A percentile compares a stretch with the other conserved stretches of the same genome.
phyloP scores from a whole-genome alignment of 2,888 invertebrate genomes.

The Maniola hyperantus region DNA sequence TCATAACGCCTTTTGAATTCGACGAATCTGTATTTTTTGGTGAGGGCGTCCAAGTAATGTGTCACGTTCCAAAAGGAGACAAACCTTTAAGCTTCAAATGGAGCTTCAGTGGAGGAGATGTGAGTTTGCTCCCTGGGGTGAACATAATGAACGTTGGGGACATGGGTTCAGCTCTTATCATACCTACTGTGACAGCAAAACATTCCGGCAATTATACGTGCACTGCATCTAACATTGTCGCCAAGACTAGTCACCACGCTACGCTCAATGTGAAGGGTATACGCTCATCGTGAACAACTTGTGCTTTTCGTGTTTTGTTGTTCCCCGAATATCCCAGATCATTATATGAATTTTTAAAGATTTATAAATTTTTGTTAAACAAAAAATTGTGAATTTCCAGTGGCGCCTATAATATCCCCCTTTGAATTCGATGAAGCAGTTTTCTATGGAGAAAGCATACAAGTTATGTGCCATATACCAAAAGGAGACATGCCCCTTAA shows the following conservation, averaged over 20 bases:
- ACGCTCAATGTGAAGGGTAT: conserved; percentile 86
- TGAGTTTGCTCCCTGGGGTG: conserved; percentile 82
- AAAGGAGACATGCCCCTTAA: conserved; percentile 88
- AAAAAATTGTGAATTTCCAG: conserved; percentile 65
- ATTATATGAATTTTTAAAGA: background rate
- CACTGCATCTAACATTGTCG: conserved; percentile 84
- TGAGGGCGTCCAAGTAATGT: conserved; percentile 83
- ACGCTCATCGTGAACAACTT: conserved; percentile 57
- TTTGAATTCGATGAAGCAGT: conserved; percentile 82
- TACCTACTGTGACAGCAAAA: conserved; percentile 86
- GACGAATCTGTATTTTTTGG: conserved; percentile 81
- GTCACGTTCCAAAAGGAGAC: conserved; percentile 86
- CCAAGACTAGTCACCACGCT: conserved; percentile 82
- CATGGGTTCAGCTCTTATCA: conserved; percentile 85
- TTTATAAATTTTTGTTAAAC: conserved; percentile 37
- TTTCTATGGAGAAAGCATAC: conserved; percentile 83
- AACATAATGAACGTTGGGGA: conserved; percentile 85
- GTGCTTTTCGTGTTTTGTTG: conserved; percentile 60
- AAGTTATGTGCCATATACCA: conserved; percentile 81
- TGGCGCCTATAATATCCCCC: conserved; percentile 83
- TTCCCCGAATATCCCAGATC: conserved; percentile 40
- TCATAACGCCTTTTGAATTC: conserved; percentile 84
- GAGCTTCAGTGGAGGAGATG: conserved; percentile 86
- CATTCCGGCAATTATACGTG: conserved; percentile 88
- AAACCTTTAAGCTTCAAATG: conserved; percentile 88